Base-by-base conservation (phyloP, 2,888 invertebrate species). In the Hofmannophila pseudospretella region DNA sequence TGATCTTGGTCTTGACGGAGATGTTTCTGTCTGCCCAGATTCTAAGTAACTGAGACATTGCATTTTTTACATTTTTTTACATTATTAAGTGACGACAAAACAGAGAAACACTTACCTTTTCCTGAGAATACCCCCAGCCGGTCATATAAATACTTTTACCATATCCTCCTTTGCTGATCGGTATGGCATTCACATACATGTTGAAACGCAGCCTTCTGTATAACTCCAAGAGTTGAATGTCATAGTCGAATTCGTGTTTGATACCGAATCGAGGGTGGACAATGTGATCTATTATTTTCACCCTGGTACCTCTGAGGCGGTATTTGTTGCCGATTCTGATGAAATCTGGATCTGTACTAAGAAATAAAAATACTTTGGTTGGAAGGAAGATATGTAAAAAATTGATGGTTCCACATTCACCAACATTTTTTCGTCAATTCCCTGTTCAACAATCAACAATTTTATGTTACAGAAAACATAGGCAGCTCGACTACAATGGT, bases 51-150 rank as follows among this genome's bases (percentile, higher is more conserved):
- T n/a, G n/a, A n/a, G n/a, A n/a, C n/a, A n/a, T n/a, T n/a, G n/a
- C n/a, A n/a, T n/a, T n/a, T n/a, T n/a, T n/a, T n/a, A n/a, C n/a
- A n/a, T n/a, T n/a, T 16, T 3, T 16, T 5, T 3, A 4, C 16
- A 16, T 16, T 16, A 16, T 16, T 16, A 16, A 3, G 16, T 16
- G 16, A 5, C 5, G 5, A 5, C 3, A 16, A 16, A 16, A 5
- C 7, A 22, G 22, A 7, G 2, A 22, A 26, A 7, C 11, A 39
- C 61, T 49, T 36, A 78, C 80, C 46, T 62, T 65, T 45, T 81
- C 81, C 22, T 43, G 40, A 1, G 50, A 34, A 51, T 70, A 77
- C 3, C 84, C 84, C 84, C 84, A 84, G 2, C 84, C 84, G 26
- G 67, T 45, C 0, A 81, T 61, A 23, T 38, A 45, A 0, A 81